Evolutionary conservation across 2,113 vertebrate species (phyloP).

Genomic region (Sylvietta virens): DNA sequence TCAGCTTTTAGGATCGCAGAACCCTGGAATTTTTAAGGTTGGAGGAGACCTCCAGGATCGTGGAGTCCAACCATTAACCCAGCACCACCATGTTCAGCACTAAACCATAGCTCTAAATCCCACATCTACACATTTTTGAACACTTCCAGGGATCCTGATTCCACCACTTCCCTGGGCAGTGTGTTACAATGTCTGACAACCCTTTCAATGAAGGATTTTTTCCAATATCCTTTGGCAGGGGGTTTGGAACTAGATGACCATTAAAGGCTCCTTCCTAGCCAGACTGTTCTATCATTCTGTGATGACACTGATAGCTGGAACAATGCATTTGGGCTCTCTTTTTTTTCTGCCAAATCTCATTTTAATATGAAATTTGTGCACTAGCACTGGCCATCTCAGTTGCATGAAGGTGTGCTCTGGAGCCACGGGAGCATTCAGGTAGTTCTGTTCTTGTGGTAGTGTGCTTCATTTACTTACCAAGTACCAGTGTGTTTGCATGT

Average conservation of each 20-base stretch:
- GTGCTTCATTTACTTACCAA: not conserved
- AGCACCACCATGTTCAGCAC: rapidly evolving
- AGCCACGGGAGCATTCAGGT: rapidly evolving
- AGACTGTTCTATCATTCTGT: not conserved
- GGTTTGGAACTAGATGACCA: not conserved
- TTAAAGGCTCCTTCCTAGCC: not conserved
- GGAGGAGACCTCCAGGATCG: not conserved
- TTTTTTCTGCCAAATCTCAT: not conserved
- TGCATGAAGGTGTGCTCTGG: not conserved
- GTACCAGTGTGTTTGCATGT: not conserved
- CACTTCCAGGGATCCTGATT: not conserved
- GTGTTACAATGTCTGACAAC: not conserved
- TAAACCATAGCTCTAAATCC: not conserved
- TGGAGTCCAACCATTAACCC: not conserved
- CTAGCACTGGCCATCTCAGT: not conserved
- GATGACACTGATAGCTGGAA: not conserved
- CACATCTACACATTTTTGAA: not conserved
- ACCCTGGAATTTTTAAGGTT: not conserved
- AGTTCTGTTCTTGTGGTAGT: not conserved
- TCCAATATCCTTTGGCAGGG: not conserved
- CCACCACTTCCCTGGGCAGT: not conserved
- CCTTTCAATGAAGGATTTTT: not conserved
- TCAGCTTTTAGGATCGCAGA: not conserved
- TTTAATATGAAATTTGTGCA: not conserved
- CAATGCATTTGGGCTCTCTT: not conserved